Evolutionary conservation across 2,888 invertebrate genomes (phyloP).

Genomic region (Chirona hameri): DNA sequence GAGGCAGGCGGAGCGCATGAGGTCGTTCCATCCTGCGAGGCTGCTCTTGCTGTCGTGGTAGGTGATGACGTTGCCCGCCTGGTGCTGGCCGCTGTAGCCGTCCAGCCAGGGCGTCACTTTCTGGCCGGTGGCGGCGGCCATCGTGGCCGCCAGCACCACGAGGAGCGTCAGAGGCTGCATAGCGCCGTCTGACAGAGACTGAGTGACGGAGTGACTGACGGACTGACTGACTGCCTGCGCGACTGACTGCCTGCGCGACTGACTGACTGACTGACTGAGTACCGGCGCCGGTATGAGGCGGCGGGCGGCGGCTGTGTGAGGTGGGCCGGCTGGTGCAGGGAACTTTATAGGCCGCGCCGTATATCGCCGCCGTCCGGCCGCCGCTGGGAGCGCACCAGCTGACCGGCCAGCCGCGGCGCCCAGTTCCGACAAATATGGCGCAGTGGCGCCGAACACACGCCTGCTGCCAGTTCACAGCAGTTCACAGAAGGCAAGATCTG

Average conservation of each 20-base stretch:
- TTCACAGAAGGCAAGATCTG: background rate
- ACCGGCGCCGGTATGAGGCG: background rate
- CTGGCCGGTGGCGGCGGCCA: background rate
- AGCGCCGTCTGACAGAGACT: background rate
- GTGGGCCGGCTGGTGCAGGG: too few relatives aligned
- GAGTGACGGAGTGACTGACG: background rate
- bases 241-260: background rate
- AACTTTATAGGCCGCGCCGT: background rate
- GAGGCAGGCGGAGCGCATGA: slow-evolving; percentile 1
- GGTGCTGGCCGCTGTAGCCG: slow-evolving; percentile 4
- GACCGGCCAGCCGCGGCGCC: background rate
- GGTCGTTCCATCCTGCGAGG: background rate
- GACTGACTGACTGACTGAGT: background rate
- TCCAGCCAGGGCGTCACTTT: background rate
- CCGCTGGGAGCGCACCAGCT: background rate
- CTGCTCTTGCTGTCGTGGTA: slow-evolving; percentile 11
- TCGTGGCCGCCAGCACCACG: background rate
- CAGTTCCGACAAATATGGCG: too few relatives aligned
- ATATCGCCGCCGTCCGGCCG: background rate
- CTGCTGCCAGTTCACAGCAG: background rate
- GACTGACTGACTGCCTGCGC: background rate
- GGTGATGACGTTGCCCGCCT: background rate
- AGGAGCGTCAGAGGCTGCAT: too few relatives aligned
- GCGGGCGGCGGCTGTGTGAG: too few relatives aligned
- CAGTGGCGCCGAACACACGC: too few relatives aligned